These are phyloP conservation scores for Lycaena phlaeas DNA, from an alignment of 2,888 invertebrate genomes.

Conservation along the genomic window DNA sequence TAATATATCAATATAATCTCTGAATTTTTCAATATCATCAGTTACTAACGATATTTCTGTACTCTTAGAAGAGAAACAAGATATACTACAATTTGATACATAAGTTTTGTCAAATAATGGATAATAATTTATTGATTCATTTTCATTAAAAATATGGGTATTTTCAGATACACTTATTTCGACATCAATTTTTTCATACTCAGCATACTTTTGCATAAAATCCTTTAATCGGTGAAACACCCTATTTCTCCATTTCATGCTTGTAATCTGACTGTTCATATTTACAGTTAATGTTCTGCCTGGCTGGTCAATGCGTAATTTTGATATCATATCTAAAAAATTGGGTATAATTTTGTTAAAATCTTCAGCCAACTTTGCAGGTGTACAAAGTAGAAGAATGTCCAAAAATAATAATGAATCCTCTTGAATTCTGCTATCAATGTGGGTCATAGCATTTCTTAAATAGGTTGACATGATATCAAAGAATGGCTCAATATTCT, in stretches of 20 bases:
- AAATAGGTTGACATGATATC: constrained; percentile 84
- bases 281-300: constrained; percentile 79
- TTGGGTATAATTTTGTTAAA: constrained; percentile 82
- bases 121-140: constrained; percentile 35
- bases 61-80: constrained; percentile 55
- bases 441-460: constrained; percentile 92
- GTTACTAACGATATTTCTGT: constrained; percentile 35
- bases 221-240: constrained; percentile 81
- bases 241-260: constrained; percentile 84
- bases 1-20: constrained; percentile 76
- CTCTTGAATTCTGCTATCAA: constrained; percentile 84
- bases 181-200: constrained; percentile 32
- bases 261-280: constrained; percentile 80
- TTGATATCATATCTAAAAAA: constrained; percentile 90
- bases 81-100: constrained; percentile 44
- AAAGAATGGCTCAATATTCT: constrained; percentile 81
- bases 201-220: constrained; percentile 45
- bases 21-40: constrained; percentile 65
- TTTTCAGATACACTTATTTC: constrained; percentile 22
- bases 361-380: constrained; percentile 76
- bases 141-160: constrained; percentile 33
- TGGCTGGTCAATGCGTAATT: constrained; percentile 75
- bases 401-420: constrained; percentile 88
- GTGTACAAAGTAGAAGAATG: constrained; percentile 78
- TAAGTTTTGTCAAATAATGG: constrained; percentile 42